phyloP scores from a whole-genome alignment of 2,888 invertebrate species.

The Aethes cnicana region DNA sequence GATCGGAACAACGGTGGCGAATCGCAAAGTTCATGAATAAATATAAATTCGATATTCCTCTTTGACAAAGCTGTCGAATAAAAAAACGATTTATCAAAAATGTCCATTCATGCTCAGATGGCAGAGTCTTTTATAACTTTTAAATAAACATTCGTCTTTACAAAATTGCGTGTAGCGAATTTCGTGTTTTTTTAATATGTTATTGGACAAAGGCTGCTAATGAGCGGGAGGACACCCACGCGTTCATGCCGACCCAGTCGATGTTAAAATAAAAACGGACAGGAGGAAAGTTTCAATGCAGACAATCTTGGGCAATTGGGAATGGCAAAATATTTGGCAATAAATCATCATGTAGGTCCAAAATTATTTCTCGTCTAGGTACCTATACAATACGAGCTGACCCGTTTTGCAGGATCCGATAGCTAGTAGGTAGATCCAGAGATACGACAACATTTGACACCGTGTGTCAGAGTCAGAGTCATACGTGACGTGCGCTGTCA shows the following conservation, averaged over 20 bases:
- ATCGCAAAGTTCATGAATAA: constrained; percentile 78
- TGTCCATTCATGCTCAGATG: constrained; percentile 52
- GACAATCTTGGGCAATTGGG: no score
- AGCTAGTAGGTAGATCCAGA: no score
- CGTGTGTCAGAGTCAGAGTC: no score
- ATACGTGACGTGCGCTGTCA: no score
- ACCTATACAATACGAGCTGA: no score
- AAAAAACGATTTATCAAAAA: constrained; percentile 80
- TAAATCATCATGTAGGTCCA: no score
- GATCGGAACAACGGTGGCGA: constrained; percentile 77
- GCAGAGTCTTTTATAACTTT: constrained; percentile 69
- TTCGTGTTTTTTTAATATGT: constrained; percentile 53
- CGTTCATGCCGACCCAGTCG: constrained; percentile 60
- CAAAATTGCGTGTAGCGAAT: constrained; percentile 71
- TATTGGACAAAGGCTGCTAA: constrained; percentile 74
- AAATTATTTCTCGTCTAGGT: no score
- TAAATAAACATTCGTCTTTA: constrained; percentile 79
- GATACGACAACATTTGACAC: no score
- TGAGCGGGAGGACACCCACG: constrained; percentile 78
- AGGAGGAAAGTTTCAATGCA: no score
- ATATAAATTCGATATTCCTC: constrained; percentile 77
- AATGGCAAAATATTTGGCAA: no score
- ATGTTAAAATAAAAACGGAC: no score
- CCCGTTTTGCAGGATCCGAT: no score
- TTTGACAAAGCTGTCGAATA: constrained; percentile 74